A percentile compares a stretch with the other conserved stretches of the same genome.
phyloP scores from a whole-genome alignment of 2,888 invertebrate species.

The Aelia acuminata region DNA sequence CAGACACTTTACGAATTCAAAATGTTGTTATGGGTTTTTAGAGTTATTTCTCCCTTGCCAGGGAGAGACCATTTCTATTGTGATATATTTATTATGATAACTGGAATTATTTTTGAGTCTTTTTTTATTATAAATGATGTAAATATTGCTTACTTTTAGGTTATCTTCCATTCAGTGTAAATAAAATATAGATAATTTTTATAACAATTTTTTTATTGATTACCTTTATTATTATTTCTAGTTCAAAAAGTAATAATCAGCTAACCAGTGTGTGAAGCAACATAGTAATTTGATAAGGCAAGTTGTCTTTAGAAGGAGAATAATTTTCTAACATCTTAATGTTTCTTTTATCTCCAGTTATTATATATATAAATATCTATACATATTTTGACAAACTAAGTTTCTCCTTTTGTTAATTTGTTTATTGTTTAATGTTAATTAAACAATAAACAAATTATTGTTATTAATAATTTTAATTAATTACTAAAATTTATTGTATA shows the following conservation, averaged over 20 bases:
- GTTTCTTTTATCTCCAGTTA: too few species aligned
- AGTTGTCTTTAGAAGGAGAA: too few species aligned
- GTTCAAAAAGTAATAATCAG: neutral
- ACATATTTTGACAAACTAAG: too few species aligned
- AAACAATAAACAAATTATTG: too few species aligned
- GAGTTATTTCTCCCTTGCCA: neutral
- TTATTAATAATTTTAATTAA: too few species aligned
- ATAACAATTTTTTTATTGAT: neutral
- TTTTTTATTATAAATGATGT: constrained; percentile 40
- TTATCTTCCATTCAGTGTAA: constrained; percentile 36
- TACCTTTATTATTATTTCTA: neutral
- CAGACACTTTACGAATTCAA: neutral
- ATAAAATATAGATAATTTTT: constrained; percentile 18
- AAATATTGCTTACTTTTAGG: constrained; percentile 39
- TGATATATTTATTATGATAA: constrained; percentile 45
- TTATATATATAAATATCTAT: too few species aligned
- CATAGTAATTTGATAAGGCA: too few species aligned
- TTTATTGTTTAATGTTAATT: too few species aligned
- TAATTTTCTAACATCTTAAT: too few species aligned
- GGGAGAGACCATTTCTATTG: constrained; percentile 30
- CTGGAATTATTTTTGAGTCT: constrained; percentile 16
- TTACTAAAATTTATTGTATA: too few species aligned
- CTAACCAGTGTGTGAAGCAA: neutral
- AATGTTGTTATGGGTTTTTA: neutral
- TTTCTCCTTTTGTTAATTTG: too few species aligned